Conservation (phyloP, 2,888 invertebrate species). For the Cryptophagus acutangulus region DNA sequence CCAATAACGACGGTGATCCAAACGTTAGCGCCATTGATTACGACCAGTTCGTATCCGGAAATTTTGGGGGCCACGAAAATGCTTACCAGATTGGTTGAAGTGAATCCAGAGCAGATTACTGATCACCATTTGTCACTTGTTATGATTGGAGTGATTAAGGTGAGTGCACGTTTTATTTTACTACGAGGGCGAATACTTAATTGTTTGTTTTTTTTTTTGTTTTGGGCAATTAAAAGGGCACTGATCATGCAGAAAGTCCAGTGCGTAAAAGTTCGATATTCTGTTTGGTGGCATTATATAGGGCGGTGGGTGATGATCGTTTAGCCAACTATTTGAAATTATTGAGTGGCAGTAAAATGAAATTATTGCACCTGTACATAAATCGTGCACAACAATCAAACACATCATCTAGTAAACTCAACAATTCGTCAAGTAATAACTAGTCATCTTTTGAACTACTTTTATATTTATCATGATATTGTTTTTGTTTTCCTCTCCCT, state of each 20-base stretch:
- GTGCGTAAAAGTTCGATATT: constrained; percentile 96
- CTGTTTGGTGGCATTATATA: constrained; percentile 92
- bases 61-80: constrained; percentile 92
- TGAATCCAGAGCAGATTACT: constrained; percentile 64
- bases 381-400: constrained; percentile 60
- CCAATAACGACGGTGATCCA: constrained; percentile 73
- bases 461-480: no score
- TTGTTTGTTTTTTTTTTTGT: constrained; percentile 4
- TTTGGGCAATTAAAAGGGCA: constrained; percentile 59
- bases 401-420: no score
- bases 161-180: constrained; percentile 39
- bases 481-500: no score
- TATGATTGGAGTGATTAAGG: constrained; percentile 85
- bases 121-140: constrained; percentile 72
- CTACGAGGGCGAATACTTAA: not conserved
- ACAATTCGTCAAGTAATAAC: constrained; percentile 37
- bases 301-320: constrained; percentile 80
- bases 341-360: constrained; percentile 85
- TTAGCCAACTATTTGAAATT: constrained; percentile 75
- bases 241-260: constrained; percentile 86
- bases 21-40: constrained; percentile 72
- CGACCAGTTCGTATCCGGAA: constrained; percentile 80
- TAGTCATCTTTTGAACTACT: constrained; percentile 1
- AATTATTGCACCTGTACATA: constrained; percentile 76
- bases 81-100: constrained; percentile 77